Evolutionary conservation across 1,140 invertebrate genomes (phyloP), one percentile per base, ranked within the genome.

Genomic region (Lasaia peninsularis): DNA sequence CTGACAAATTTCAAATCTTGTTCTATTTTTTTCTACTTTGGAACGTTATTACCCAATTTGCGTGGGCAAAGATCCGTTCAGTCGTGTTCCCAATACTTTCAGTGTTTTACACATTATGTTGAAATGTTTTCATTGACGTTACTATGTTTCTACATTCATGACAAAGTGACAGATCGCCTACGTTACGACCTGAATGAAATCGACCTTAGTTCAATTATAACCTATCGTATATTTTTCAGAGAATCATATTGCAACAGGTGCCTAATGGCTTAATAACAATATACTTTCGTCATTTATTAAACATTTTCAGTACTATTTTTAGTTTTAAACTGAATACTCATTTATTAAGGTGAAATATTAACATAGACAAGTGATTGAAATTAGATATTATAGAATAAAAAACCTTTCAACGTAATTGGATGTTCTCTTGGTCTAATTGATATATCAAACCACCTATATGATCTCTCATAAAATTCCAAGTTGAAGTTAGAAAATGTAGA

Each of bases 181-280:
- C 75, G 56, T 58, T 37, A 52, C 66, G 71, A 65, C 69, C 75
- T 53, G 58, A 69, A 76, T 75, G 60, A 68, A 59, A 67, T 53
- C 61, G 72, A 21, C 40, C 40, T 48, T 48, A 48, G 9, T 16
- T 48, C 40, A 48, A 48, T 48, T 48, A 48, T 20, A 20, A 48
- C 40, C 40, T 48, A 48, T 21, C 11, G 18, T 48, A 4, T 7
- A 10, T 21, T 20, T 6, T 18, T 18, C 16, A 18, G 4, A 10
- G 52, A 31, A 33, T 56, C 20, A 54, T 35, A 33, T 55, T 21
- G 20, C 20, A 31, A 16, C 53, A 21, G 18, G 40, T 48, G 20
- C 11, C 18, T 48, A 10, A 16, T 40, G 14, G n/a, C n/a, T 14
- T 12, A 11, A 4, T 37, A 37, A 35, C 32, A 34, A 9, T n/a